Base-by-base conservation (phyloP, 2,888 invertebrate genomes). In the Apocheima hispidaria region DNA sequence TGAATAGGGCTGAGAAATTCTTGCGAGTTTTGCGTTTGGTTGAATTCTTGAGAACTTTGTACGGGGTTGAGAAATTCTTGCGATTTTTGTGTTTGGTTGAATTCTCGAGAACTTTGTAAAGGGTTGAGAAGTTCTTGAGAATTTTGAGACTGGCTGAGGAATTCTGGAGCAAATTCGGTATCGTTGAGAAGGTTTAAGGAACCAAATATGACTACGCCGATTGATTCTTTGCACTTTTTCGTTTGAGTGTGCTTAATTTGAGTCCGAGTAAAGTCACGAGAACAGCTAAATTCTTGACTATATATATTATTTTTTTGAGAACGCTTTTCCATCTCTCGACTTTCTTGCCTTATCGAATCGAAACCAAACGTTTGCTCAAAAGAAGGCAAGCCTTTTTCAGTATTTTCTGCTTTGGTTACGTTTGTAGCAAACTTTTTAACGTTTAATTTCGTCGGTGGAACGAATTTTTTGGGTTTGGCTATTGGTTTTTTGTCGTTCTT, bases 181-280 rank as follows among this genome's bases (percentile, higher is more conserved):
- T 86, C 82, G 40, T 87, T 83, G 0, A 92, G 65, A 35, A 90
- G 50, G 56, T 86, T 87, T 9, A 85, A 60, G 0, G 89, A 83
- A 41, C 75, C 81, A 5, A 82, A 77, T 65, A 92, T 78, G 1
- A 88, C 26, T 16, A 82, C 79, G 1, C 82, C 78, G 20, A 86
- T 54, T 1, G 53, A 54, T 23, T 64, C 21, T 56, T 54, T 50
- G 21, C 12, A 9, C 38, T 57, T 48, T 21, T 35, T 18, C 6
- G 6, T 4, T 14, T 0, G 1, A 14, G n/a, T 35, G 1, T 6
- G 21, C n/a, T 21, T 21, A 6, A 41, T 49, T 23, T 14, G 21
- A 49, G 35, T 23, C 14, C 21, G 18, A 46, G 12, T n/a, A 5
- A 3, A 12, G 16, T 21, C 30, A 49, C 49, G 48, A 41, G 44